Base-by-base conservation (phyloP, 2,797 vertebrate species). In the Chromis chromis region DNA sequence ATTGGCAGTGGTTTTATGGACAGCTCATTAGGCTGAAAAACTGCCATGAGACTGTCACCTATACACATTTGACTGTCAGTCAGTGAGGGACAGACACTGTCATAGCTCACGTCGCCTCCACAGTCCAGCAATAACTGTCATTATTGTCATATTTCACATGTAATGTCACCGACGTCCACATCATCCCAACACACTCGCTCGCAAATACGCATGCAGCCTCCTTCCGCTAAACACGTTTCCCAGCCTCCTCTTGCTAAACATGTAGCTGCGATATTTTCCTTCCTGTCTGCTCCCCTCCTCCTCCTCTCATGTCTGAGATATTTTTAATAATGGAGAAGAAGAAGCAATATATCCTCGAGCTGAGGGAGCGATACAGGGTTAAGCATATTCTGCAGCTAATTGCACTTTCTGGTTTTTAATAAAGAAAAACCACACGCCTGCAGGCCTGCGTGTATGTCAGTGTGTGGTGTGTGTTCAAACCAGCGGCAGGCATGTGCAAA, bases 341-440 rank as follows among this genome's bases (percentile, higher is more conserved):
- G 83, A 89, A 78, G 91, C 89, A 92, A 94, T 94, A 94, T 93
- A 91, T 92, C 92, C 89, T 74, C 42, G 68, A 91, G 89, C 91
- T 88, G 81, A 79, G 91, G 90, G 93, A 94, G 90, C 68, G 85
- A 83, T 92, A 85, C 75, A 79, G 86, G 93, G 93, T 94, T 94
- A 94, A 93, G 84, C 86, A 89, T 90, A 95, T 92, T 94, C 93
- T 85, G 82, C 82, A 83, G 90, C 93, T 94, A 93, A 95, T 94
- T 94, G 91, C 88, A 77, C 84, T 81, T 90, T 93, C 89, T 87
- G 86, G 84, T 91, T 93, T 93, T 94, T 94, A 94, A 94, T 93
- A 92, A 93, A 92, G 91, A 90, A 88, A 93, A 89, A 87, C 61
- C 70, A 84, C 77, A 88, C 4, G 79, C 88, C 91, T 83, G 65